Conservation (phyloP, 2,888 invertebrate genomes). For the Danaus chrysippus region DNA sequence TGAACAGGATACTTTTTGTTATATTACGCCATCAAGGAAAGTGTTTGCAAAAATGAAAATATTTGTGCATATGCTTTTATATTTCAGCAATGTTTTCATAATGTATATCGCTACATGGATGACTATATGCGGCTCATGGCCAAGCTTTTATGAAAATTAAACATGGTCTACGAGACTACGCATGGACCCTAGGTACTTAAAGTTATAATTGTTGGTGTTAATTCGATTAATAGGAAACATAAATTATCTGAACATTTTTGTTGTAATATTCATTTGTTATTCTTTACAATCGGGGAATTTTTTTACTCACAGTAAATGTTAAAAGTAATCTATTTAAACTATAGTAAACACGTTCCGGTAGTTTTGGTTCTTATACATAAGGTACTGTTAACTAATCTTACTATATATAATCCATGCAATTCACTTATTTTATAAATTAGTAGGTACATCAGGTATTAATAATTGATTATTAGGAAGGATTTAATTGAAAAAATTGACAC, state of each 20-base stretch:
- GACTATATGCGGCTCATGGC: constrained; percentile 19
- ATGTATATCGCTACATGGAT: constrained; percentile 14
- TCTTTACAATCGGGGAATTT: too few relatives aligned
- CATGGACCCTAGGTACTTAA: constrained; percentile 59
- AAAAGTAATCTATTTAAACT: too few relatives aligned
- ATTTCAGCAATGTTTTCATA: background rate
- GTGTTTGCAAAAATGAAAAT: background rate
- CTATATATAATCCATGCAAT: constrained; percentile 56
- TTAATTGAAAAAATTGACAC: constrained; percentile 71
- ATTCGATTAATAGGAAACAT: background rate
- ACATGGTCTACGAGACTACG: constrained; percentile 48
- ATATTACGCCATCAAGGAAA: constrained; percentile 4
- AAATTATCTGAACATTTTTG: too few relatives aligned
- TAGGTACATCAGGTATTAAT: constrained; percentile 65
- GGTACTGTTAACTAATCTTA: constrained; percentile 40
- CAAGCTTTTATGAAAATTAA: constrained; percentile 29
- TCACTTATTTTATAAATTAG: constrained; percentile 53
- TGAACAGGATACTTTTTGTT: background rate
- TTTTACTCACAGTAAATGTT: constrained; percentile 2
- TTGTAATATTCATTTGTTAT: too few relatives aligned
- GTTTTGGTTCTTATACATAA: constrained; percentile 21
- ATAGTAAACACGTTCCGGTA: too few relatives aligned
- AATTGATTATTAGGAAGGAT: constrained; percentile 75
- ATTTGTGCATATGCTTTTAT: constrained; percentile 2
- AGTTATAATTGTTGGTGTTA: constrained; percentile 22